Evolutionary conservation across 2,113 vertebrate genomes (phyloP).

Genomic region (Gymnogyps californianus): DNA sequence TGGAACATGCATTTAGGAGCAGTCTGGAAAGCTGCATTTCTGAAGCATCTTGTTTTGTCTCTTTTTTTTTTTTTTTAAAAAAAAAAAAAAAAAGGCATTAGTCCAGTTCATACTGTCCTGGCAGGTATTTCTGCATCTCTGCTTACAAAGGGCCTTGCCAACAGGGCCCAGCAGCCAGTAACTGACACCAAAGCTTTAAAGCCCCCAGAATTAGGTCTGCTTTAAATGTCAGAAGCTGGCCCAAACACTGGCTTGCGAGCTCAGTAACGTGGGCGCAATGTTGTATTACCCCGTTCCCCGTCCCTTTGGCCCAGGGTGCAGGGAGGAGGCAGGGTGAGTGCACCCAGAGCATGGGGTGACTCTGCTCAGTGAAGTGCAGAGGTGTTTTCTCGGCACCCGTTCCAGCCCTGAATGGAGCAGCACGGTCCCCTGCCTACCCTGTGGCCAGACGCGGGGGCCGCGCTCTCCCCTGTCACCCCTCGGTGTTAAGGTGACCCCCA

Average conservation of each 20-base stretch:
- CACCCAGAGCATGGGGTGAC: not conserved
- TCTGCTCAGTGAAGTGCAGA: not conserved
- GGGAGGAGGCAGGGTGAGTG: not conserved
- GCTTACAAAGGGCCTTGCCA: not conserved
- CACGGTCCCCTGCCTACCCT: not conserved
- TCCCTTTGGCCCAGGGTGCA: not conserved
- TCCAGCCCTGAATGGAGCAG: not conserved
- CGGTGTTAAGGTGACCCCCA: not conserved
- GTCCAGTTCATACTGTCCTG: not conserved
- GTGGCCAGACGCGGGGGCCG: fast-evolving
- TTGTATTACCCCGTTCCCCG: fast-evolving
- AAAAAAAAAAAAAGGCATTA: not conserved
- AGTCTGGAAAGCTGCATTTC: not conserved
- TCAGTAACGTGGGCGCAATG: fast-evolving
- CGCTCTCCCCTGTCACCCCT: not conserved
- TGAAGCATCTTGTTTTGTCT: not conserved
- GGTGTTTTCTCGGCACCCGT: not conserved
- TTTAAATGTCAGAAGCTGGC: not conserved
- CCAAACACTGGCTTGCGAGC: not conserved
- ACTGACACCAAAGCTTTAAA: not conserved
- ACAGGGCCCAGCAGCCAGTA: not conserved
- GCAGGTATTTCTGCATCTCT: not conserved
- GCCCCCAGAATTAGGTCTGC: not conserved
- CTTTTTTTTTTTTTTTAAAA: not conserved
- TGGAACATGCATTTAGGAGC: not conserved